Evolutionary conservation across 2,797 vertebrate species (phyloP).

Genomic region (Rhadinocentrus ornatus): DNA sequence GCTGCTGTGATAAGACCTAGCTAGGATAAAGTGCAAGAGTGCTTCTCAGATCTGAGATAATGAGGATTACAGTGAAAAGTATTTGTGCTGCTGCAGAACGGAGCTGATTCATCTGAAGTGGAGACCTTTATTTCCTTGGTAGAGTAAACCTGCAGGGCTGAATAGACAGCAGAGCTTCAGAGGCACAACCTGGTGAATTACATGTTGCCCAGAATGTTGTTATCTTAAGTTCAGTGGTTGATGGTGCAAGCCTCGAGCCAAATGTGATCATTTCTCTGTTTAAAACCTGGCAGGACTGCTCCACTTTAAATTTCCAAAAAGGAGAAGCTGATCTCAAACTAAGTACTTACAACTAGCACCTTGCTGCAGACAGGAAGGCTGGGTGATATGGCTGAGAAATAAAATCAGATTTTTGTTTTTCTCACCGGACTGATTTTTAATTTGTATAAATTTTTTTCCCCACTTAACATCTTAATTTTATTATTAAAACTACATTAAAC

Average conservation of each 20-base stretch:
- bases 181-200: constrained; percentile 51
- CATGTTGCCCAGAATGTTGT: background rate
- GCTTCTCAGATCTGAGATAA: constrained; percentile 23
- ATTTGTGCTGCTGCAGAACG: constrained; percentile 73
- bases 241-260: background rate
- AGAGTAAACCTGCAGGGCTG: constrained; percentile 43
- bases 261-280: constrained; percentile 7
- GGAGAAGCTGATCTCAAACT: constrained; percentile 29
- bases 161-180: background rate
- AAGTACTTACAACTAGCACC: constrained; percentile 3
- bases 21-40: constrained; percentile 12
- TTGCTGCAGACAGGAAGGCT: background rate
- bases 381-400: no score
- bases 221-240: background rate
- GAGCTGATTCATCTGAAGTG: constrained; percentile 76
- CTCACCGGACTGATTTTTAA: no score
- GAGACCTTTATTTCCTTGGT: constrained; percentile 68
- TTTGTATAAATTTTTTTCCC: no score
- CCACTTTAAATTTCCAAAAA: constrained; percentile 13
- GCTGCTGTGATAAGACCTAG: constrained; percentile 3
- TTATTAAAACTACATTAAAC: no score
- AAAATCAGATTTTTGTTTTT: no score
- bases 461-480: no score
- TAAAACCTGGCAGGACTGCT: background rate
- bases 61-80: constrained; percentile 47